Evolutionary conservation across 2,113 vertebrate species (phyloP), one percentile per base, ranked within the genome.

Genomic region (Macquaria ambigua): DNA sequence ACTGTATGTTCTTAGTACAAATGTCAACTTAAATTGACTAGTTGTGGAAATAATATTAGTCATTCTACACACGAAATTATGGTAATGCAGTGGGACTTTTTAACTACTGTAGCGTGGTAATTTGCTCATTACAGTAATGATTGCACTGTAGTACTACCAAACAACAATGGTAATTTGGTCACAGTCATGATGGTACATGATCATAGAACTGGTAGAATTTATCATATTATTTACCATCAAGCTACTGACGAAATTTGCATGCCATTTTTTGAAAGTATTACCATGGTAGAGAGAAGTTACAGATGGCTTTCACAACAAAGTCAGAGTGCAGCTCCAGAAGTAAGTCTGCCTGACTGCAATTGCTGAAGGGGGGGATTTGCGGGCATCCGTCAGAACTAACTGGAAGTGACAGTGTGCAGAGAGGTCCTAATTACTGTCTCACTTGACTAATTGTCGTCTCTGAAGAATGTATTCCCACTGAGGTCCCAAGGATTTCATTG

Each of bases 371-470:
- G 55, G 87, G 80, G 83, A 10, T 82, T 85, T 79, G 68, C 20
- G 28, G 80, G 85, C 84, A 90, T 93, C 70, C 81, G 63, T 94
- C 94, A 93, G 83, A 72, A 81, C 89, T 94, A 94, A 95, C 83
- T 76, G 84, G 83, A 94, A 94, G 93, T 93, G 94, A 93, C 93
- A 95, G 93, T 91, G 78, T 91, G 90, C 91, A 91, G 92, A 95
- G 89, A 93, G 91, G 91, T 93, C 92, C 92, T 94, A 93, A 95
- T 95, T 93, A 95, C 92, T 91, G 91, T 93, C 93, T 94, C 93
- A 91, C 89, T 93, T 91, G 91, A 93, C 92, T 94, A 93, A 95
- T 93, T 93, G 93, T 95, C 82, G 67, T 89, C 90, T 91, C 90
- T 90, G 84, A 90, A 90, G 90, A 93, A 91, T 74, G 90, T 79